Percentiles rank a stretch among this genome's conserved stretches.
These are phyloP conservation scores for Auanema sp. DNA, from an alignment of 2,888 invertebrate genomes.

Conservation along the genomic window DNA sequence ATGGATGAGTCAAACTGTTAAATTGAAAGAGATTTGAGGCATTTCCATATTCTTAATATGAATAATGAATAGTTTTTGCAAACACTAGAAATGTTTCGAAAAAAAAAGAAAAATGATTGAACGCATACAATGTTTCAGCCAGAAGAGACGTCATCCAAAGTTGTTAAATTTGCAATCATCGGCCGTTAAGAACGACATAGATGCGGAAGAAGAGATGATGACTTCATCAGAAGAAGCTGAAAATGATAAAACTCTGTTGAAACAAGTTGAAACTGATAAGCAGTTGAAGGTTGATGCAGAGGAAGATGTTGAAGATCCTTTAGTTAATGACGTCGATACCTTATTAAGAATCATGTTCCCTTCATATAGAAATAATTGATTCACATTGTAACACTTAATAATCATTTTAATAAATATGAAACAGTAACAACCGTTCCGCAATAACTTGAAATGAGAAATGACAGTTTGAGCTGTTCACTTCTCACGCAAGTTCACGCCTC, in stretches of 20 bases:
- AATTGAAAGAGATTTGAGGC: no score
- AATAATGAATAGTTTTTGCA: no score
- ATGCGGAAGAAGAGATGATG: no score
- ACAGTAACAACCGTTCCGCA: neutral
- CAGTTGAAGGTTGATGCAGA: neutral
- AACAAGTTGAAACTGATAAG: slow-evolving; percentile 1
- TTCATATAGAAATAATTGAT: slow-evolving; percentile 11
- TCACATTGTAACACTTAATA: neutral
- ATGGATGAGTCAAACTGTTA: no score
- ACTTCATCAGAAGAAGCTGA: neutral
- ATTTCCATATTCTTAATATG: no score
- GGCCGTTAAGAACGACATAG: neutral
- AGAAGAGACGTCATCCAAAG: no score
- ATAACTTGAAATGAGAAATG: no score
- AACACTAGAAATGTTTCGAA: no score
- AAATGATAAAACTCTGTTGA: slow-evolving; percentile 8
- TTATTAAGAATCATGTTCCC: slow-evolving; percentile 19
- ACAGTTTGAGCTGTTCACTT: no score
- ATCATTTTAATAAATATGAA: slow-evolving; percentile 7
- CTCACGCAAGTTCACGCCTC: no score
- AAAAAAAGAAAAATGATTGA: no score
- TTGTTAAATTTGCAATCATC: slow-evolving; percentile 1
- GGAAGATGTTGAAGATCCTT: slow-evolving; percentile 3
- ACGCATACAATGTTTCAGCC: no score
- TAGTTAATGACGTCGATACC: slow-evolving; percentile 13